Evolutionary conservation across 2,888 invertebrate genomes (phyloP), one percentile per base, ranked within the genome.

Genomic region (Euclidia mi): DNA sequence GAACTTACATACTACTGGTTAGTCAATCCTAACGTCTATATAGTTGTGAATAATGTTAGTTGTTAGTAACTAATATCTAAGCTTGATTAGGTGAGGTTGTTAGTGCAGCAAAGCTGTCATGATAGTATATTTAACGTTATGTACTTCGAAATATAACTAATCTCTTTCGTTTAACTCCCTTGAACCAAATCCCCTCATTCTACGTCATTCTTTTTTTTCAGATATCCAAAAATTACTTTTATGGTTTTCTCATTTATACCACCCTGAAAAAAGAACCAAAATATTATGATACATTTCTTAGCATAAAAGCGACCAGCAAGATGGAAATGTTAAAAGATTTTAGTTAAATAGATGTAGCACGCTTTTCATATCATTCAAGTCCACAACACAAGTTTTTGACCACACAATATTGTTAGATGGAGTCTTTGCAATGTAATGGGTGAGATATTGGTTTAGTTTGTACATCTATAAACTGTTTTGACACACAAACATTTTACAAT

Each of bases 251-350:
- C 87, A 90, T 89, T 84, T 90, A 90, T 88, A 87, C 87, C 88
- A 82, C 82, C 92, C 92, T 92, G 92, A 90, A 93, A 83, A 85
- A 79, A 90, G 82, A 73, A 76, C 81, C 77, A 78, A 76, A 57
- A 52, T 44, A 58, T 65, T 56, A 75, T 52, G 47, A 61, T 58
- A 68, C 6, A 65, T 38, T 43, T 56, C 48, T 43, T 47, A 55
- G 45, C 65, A 44, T 57, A 56, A 25, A 61, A 65, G 63, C 60
- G 57, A 64, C 37, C 48, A 65, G 63, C 63, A 29, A 49, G 20
- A 14, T 34, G 50, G 32, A 29, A n/a, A 12, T 43, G 45, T 41
- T 49, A 28, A 7, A 42, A n/a, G 2, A 42, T 25, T 49, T 48
- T 49, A 10, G 3, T 2, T 31, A 10, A 62, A 56, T 49, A 51